Conservation (phyloP, 2,888 invertebrate species). For the Drosophila melanosoma region DNA sequence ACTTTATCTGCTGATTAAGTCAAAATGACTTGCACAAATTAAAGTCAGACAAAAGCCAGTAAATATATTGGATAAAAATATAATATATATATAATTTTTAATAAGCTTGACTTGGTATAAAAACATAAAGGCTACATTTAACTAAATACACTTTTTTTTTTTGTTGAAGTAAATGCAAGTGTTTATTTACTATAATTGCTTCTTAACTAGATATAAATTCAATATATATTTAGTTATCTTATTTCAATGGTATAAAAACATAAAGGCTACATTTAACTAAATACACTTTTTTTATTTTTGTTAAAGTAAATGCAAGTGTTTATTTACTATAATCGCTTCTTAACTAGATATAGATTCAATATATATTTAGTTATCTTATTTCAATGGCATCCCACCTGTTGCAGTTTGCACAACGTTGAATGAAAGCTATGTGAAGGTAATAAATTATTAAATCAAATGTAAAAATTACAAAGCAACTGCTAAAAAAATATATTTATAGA, state of each 20-base stretch:
- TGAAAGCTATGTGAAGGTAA: slow-evolving; percentile 60
- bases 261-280: too few species aligned
- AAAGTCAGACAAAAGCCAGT: background rate
- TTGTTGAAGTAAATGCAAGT: too few species aligned
- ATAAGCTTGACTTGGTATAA: background rate
- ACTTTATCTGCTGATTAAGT: background rate
- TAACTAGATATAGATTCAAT: background rate
- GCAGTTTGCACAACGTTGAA: slow-evolving; percentile 35
- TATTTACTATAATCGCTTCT: background rate
- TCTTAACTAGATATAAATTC: background rate
- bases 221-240: background rate
- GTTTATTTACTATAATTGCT: background rate
- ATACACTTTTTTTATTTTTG: too few species aligned
- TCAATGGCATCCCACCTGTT: slow-evolving; percentile 23
- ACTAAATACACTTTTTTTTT: too few species aligned
- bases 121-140: background rate
- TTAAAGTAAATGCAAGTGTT: too few species aligned
- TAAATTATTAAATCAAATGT: slow-evolving; percentile 53
- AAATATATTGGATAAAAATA: background rate
- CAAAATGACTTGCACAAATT: too few species aligned
- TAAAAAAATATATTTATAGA: slow-evolving; percentile 58
- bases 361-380: background rate
- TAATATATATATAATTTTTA: background rate
- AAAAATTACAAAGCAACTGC: slow-evolving; percentile 27
- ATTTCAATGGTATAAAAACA: background rate